phyloP scores from a whole-genome alignment of 2,888 invertebrate species.

The Andrena fulva region DNA sequence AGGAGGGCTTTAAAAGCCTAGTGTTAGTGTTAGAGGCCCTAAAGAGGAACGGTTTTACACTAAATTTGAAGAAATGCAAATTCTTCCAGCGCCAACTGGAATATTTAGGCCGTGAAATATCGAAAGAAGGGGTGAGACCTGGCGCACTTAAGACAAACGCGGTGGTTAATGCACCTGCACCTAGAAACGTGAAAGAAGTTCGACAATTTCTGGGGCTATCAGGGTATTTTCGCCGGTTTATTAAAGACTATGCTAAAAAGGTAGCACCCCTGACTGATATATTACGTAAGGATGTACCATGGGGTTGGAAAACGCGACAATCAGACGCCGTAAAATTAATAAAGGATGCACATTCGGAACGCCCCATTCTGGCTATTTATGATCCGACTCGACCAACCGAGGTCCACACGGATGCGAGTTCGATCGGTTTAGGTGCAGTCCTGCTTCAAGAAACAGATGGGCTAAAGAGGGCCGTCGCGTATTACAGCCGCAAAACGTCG shows the following conservation, averaged over 20 bases:
- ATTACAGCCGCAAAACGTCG: too few relatives aligned
- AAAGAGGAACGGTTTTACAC: background rate
- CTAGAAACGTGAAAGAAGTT: background rate
- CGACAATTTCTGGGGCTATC: background rate
- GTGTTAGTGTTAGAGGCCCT: background rate
- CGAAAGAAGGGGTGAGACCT: background rate
- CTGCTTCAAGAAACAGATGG: too few relatives aligned
- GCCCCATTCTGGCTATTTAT: background rate
- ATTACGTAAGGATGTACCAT: background rate
- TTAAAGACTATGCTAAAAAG: background rate
- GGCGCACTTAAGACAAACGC: background rate
- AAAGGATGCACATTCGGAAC: background rate
- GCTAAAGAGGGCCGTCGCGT: too few relatives aligned
- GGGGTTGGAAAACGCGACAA: background rate
- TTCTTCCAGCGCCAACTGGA: background rate
- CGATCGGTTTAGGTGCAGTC: background rate
- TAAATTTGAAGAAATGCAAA: conserved; percentile 1
- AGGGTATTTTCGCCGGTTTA: background rate
- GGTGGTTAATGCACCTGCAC: background rate
- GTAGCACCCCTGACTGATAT: background rate
- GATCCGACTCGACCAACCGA: background rate
- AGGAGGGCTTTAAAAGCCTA: background rate
- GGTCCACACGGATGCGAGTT: background rate
- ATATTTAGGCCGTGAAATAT: background rate
- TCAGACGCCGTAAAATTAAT: background rate